These are phyloP conservation scores for Synanthedon andrenaeformis DNA, from an alignment of 2,888 invertebrate genomes.

Conservation along the genomic window DNA sequence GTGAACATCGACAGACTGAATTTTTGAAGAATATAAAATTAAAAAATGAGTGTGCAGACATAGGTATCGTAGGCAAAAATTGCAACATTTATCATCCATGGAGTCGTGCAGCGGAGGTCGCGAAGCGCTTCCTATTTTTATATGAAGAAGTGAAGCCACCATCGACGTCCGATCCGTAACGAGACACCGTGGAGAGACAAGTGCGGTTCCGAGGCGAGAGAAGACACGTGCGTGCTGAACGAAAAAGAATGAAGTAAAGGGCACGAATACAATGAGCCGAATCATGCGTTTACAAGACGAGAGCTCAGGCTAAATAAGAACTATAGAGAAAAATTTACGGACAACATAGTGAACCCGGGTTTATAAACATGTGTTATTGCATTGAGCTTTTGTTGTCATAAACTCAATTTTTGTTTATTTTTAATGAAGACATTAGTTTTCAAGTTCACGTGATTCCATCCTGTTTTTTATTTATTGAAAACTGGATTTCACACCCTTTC, in stretches of 20 bases:
- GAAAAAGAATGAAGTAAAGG: slow-evolving; percentile 55
- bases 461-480: too few species aligned
- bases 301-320: slow-evolving; percentile 14
- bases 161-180: background rate
- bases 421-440: too few species aligned
- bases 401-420: too few species aligned
- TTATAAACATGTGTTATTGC: too few species aligned
- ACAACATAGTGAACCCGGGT: too few species aligned
- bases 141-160: background rate
- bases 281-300: slow-evolving; percentile 64
- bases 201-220: slow-evolving; percentile 31
- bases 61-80: slow-evolving; percentile 33
- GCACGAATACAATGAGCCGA: slow-evolving; percentile 50
- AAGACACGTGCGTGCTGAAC: slow-evolving; percentile 64
- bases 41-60: slow-evolving; percentile 38
- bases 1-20: slow-evolving; percentile 17
- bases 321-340: too few species aligned
- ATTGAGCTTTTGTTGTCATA: too few species aligned
- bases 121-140: slow-evolving; percentile 9
- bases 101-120: slow-evolving; percentile 39
- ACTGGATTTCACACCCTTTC: too few species aligned
- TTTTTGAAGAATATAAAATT: background rate
- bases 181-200: background rate
- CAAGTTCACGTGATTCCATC: too few species aligned
- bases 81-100: slow-evolving; percentile 57